phyloP scores from a whole-genome alignment of 2,113 vertebrate genomes.

The Toxotes chatareus region DNA sequence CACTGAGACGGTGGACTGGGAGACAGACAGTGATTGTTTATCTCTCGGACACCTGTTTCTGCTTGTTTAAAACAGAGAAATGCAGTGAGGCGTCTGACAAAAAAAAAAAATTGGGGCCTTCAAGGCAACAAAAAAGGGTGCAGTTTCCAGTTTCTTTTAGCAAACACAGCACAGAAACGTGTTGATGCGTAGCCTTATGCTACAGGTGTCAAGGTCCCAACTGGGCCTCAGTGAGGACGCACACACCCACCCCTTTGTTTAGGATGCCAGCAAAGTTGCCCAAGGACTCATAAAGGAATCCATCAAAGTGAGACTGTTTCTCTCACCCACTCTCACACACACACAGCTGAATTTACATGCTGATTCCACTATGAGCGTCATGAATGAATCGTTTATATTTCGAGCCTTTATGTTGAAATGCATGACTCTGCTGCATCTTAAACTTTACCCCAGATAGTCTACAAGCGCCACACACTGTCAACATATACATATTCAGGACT shows the following conservation, averaged over 20 bases:
- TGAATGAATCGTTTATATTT: conserved; percentile 59
- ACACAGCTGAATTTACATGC: conserved; percentile 42
- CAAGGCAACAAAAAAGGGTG: conserved; percentile 16
- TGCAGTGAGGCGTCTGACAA: conserved; percentile 32
- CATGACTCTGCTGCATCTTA: conserved; percentile 14
- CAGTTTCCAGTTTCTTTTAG: neutral
- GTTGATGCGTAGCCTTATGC: conserved; percentile 21
- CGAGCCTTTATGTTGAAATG: conserved; percentile 17
- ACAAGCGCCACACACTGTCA: conserved; percentile 5
- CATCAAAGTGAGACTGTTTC: conserved; percentile 71
- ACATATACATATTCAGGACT: neutral
- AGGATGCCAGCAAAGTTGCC: conserved; percentile 59
- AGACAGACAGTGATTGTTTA: conserved; percentile 66
- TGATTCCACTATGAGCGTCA: conserved; percentile 18
- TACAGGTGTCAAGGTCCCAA: conserved; percentile 67
- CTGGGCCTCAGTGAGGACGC: conserved; percentile 37
- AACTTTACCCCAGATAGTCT: conserved; percentile 30
- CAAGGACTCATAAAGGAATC: conserved; percentile 62
- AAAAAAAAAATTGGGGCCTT: conserved; percentile 29
- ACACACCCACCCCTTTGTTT: conserved; percentile 70
- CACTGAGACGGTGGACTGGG: neutral
- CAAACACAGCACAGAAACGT: conserved; percentile 29
- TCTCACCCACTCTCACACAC: conserved; percentile 2
- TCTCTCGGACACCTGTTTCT: conserved; percentile 58
- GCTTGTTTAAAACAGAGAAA: conserved; percentile 20